These are phyloP conservation scores for Chromis chromis DNA, from an alignment of 2,797 vertebrate species.

Conservation along the genomic window DNA sequence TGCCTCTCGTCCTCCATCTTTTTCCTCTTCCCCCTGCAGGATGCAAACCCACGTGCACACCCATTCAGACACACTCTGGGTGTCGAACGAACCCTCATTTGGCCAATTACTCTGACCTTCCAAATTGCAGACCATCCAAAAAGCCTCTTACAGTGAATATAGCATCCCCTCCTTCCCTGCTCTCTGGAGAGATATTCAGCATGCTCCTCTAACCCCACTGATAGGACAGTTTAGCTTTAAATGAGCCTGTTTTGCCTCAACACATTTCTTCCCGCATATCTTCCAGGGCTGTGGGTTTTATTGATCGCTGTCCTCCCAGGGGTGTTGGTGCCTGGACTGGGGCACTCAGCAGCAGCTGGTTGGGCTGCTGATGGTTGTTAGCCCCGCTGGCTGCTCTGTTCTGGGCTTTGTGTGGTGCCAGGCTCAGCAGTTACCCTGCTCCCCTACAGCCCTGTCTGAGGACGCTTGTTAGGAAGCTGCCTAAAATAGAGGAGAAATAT, in stretches of 20 bases:
- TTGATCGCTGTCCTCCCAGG: conserved; percentile 77
- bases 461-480: conserved; percentile 85
- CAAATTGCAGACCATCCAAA: conserved; percentile 71
- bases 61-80: conserved; percentile 17
- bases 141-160: conserved; percentile 64
- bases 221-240: conserved; percentile 81
- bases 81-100: conserved; percentile 72
- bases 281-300: conserved; percentile 80
- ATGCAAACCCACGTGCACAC: conserved; percentile 21
- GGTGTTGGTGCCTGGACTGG: conserved; percentile 73
- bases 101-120: conserved; percentile 78
- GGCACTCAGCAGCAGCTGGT: conserved; percentile 79
- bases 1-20: neutral
- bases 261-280: conserved; percentile 78
- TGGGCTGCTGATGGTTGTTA: conserved; percentile 81
- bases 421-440: conserved; percentile 79
- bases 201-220: conserved; percentile 72
- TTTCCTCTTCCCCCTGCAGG: conserved; percentile 16
- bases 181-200: conserved; percentile 71
- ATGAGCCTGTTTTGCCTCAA: conserved; percentile 82
- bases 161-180: conserved; percentile 53
- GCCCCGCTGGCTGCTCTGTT: conserved; percentile 80
- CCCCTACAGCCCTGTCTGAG: conserved; percentile 82
- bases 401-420: conserved; percentile 80
- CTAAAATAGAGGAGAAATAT: conserved; percentile 86